Conservation (phyloP, 2,113 vertebrate genomes). For the Tenrec ecaudatus region DNA sequence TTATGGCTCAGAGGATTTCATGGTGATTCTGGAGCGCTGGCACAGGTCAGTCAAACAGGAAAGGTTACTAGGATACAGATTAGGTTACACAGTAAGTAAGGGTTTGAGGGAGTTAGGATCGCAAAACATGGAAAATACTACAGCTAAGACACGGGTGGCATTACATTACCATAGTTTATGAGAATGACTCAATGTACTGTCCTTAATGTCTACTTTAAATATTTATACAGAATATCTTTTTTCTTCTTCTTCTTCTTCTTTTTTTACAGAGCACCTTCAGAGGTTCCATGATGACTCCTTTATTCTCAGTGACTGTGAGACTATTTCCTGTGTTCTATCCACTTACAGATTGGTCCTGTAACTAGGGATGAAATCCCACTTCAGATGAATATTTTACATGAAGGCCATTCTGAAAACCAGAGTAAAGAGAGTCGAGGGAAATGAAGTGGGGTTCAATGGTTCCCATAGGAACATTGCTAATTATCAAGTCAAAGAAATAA, state of each 20-base stretch:
- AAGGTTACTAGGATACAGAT: background rate
- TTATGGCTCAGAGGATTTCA: background rate
- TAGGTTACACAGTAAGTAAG: background rate
- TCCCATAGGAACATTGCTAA: background rate
- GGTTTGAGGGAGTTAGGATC: background rate
- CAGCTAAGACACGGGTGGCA: background rate
- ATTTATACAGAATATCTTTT: background rate
- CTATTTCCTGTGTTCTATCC: background rate
- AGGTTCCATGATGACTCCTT: background rate
- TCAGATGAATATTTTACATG: background rate
- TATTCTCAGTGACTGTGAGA: background rate
- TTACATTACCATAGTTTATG: background rate
- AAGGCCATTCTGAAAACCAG: background rate
- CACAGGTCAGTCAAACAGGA: background rate
- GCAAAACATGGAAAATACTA: background rate
- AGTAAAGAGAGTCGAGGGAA: background rate
- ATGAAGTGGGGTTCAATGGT: background rate
- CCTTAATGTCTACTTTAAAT: background rate
- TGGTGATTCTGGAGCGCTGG: background rate
- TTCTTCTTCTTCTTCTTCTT: background rate
- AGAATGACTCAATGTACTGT: background rate
- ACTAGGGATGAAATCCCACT: background rate
- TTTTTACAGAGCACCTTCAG: background rate
- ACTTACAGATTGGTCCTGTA: background rate
- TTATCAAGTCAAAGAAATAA: background rate